Evolutionary conservation across 2,888 invertebrate species (phyloP).

Genomic region (Cephus spinipes): DNA sequence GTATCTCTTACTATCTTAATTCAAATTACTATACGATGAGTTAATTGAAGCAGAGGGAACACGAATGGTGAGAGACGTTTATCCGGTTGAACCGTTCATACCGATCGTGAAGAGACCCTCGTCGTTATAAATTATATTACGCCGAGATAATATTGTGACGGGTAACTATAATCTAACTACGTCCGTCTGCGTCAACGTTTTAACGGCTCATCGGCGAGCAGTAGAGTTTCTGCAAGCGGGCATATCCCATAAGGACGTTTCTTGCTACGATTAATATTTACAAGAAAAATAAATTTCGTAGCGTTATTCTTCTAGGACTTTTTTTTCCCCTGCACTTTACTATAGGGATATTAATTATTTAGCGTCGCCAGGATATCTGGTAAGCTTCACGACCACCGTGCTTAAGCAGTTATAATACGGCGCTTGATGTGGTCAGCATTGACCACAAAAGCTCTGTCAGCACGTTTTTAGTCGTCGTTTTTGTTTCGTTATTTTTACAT

Average conservation of each 20-base stretch:
- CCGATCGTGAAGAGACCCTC: constrained; percentile 4
- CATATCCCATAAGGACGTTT: background rate
- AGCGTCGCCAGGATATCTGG: background rate
- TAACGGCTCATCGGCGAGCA: constrained; percentile 9
- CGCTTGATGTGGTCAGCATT: constrained; percentile 48
- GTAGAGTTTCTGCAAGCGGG: background rate
- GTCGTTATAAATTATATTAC: constrained; percentile 1
- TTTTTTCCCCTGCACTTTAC: background rate
- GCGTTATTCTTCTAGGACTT: background rate
- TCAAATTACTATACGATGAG: background rate
- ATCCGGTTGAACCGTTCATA: background rate
- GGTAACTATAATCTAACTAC: background rate
- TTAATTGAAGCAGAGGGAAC: background rate
- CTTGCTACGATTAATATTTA: background rate
- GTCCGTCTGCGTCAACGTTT: constrained; percentile 4
- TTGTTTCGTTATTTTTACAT: constrained; percentile 50
- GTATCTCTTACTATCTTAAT: background rate
- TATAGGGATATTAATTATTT: background rate
- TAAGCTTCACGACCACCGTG: background rate
- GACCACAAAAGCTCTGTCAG: constrained; percentile 41
- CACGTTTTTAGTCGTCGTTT: constrained; percentile 60
- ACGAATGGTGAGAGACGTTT: background rate
- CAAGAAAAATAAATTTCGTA: background rate
- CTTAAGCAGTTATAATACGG: background rate
- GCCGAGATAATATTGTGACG: constrained; percentile 1